Evolutionary conservation across 2,888 invertebrate genomes (phyloP).

Genomic region (Odontocerum albicorne): DNA sequence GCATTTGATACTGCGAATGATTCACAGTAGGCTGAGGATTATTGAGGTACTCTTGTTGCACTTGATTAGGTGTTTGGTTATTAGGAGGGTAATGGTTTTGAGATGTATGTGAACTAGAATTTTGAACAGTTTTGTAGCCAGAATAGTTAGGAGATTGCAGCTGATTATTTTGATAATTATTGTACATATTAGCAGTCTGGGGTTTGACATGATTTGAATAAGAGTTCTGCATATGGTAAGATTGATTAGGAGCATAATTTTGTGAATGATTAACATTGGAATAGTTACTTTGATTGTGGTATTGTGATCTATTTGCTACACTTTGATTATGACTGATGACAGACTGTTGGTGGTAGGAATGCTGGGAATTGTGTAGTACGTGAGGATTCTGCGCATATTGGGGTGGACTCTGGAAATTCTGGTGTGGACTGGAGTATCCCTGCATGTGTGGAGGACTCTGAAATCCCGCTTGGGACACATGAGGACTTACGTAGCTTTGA

Average conservation of each 20-base stretch:
- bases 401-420: constrained; percentile 52
- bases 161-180: constrained; percentile 14
- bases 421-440: constrained; percentile 45
- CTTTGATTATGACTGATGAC: constrained; percentile 30
- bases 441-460: constrained; percentile 40
- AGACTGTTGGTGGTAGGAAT: constrained; percentile 21
- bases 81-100: constrained; percentile 10
- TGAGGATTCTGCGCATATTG: constrained; percentile 38
- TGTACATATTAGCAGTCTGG: constrained; percentile 13
- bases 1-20: constrained; percentile 15
- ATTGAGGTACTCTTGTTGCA: constrained; percentile 16
- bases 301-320: constrained; percentile 31
- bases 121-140: constrained; percentile 10
- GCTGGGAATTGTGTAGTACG: constrained; percentile 38
- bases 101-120: constrained; percentile 1
- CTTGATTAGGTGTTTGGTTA: constrained; percentile 6
- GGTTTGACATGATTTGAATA: constrained; percentile 23
- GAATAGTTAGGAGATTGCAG: not conserved
- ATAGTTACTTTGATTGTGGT: constrained; percentile 36
- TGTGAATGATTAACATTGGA: constrained; percentile 30
- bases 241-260: constrained; percentile 21
- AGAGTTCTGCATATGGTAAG: constrained; percentile 14
- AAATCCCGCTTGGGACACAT: constrained; percentile 28
- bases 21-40: constrained; percentile 2
- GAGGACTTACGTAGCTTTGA: constrained; percentile 50